Conservation (phyloP, 2,797 vertebrate species). For the Lophotriccus pileatus region DNA sequence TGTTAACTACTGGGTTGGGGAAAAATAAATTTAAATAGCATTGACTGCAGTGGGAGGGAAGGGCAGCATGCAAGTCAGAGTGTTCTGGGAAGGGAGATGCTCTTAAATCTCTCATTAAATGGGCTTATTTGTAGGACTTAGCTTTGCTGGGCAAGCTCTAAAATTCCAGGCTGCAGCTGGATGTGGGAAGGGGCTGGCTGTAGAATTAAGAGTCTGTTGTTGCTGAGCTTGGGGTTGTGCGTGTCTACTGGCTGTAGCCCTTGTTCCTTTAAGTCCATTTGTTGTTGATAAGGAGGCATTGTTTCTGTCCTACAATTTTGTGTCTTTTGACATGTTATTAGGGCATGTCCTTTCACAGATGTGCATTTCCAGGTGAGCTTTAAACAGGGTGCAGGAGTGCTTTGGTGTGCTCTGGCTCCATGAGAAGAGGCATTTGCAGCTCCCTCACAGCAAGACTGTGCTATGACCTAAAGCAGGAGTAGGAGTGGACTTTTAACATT, state of each 20-base stretch:
- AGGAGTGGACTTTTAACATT: not conserved
- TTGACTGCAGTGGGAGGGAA: not conserved
- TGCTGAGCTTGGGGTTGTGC: not conserved
- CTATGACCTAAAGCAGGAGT: not conserved
- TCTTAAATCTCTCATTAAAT: not conserved
- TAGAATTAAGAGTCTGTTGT: not conserved
- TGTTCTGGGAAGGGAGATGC: not conserved
- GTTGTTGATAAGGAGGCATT: not conserved
- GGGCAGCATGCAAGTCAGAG: not conserved
- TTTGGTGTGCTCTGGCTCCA: not conserved
- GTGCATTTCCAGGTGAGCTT: not conserved
- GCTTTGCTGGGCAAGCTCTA: not conserved
- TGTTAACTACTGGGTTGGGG: not conserved
- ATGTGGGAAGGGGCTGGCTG: not conserved
- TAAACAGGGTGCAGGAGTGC: not conserved
- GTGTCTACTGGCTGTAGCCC: not conserved
- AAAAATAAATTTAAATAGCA: not conserved
- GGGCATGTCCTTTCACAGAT: not conserved
- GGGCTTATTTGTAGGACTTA: not conserved
- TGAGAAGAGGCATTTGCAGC: not conserved
- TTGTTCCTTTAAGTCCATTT: not conserved
- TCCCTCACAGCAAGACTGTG: not conserved
- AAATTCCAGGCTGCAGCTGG: not conserved
- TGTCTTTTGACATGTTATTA: not conserved
- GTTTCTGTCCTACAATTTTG: accelerated